phyloP scores from a whole-genome alignment of 2,888 invertebrate genomes.

The Microplitis manilae region DNA sequence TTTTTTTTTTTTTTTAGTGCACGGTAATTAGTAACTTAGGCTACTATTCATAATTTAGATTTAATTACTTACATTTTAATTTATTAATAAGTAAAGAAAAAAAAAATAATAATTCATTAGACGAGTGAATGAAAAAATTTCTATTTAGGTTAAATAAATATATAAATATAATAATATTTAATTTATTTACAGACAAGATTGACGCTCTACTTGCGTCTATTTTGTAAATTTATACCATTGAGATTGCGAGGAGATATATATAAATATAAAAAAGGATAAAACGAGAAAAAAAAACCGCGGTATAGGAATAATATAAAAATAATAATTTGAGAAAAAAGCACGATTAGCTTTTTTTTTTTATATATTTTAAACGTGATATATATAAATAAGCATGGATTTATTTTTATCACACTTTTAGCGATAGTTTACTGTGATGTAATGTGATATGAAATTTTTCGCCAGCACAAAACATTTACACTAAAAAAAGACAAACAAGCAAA shows the following conservation, averaged over 20 bases:
- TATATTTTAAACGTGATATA: neutral
- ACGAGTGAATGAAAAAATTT: neutral
- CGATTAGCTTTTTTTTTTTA: neutral
- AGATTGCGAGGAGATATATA: neutral
- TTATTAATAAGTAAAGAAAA: no score
- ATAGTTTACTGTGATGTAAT: neutral
- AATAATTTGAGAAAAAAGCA: neutral
- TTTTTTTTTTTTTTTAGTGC: neutral
- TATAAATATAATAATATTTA: slow-evolving; percentile 10
- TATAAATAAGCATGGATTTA: neutral
- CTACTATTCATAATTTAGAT: neutral
- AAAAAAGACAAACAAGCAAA: slow-evolving; percentile 25
- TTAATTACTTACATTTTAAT: no score
- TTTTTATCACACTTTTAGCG: neutral
- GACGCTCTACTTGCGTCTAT: slow-evolving; percentile 26
- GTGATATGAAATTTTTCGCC: slow-evolving; percentile 1
- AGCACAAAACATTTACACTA: slow-evolving; percentile 11
- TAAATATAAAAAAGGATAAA: slow-evolving; percentile 2
- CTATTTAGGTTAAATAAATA: neutral
- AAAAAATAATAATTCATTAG: neutral
- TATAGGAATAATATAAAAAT: neutral
- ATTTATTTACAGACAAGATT: slow-evolving; percentile 31
- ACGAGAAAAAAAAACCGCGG: neutral
- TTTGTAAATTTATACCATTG: slow-evolving; percentile 16
- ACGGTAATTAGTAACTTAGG: neutral